Percentiles rank a stretch among this genome's conserved stretches.
Evolutionary conservation across 2,888 invertebrate genomes (phyloP).

Genomic region (Pyrochroa serraticornis): DNA sequence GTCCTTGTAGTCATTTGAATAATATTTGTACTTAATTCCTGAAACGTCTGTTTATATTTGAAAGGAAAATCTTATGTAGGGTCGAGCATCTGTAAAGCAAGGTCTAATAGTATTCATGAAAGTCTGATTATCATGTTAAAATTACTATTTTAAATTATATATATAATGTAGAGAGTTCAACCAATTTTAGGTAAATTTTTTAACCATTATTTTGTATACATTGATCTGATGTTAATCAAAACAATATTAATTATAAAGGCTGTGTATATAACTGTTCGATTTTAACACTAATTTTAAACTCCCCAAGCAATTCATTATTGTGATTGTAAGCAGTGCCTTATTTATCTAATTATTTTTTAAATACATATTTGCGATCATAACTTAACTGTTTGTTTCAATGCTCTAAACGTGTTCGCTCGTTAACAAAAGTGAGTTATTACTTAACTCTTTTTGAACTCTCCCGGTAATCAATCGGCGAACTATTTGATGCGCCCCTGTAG

Average conservation of each 20-base stretch:
- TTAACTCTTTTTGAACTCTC: no score
- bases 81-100: not conserved
- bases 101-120: conserved; percentile 26
- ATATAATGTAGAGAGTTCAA: conserved; percentile 5
- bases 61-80: no score
- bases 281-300: conserved; percentile 35
- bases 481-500: no score
- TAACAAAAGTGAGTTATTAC: no score
- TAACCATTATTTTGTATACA: conserved; percentile 17
- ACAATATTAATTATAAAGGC: conserved; percentile 32
- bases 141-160: conserved; percentile 18
- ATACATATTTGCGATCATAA: no score
- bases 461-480: no score
- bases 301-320: conserved; percentile 35
- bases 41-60: conserved; percentile 1
- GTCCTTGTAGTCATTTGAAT: no score
- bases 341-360: conserved; percentile 20
- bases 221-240: conserved; percentile 22
- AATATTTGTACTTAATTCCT: not conserved
- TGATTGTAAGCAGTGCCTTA: conserved; percentile 45
- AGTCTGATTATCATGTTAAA: conserved; percentile 28
- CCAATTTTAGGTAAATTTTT: conserved; percentile 7
- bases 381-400: no score
- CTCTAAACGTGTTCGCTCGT: no score
- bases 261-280: conserved; percentile 43